Base-by-base conservation (phyloP, 2,888 invertebrate genomes). In the Eilema sororculum region DNA sequence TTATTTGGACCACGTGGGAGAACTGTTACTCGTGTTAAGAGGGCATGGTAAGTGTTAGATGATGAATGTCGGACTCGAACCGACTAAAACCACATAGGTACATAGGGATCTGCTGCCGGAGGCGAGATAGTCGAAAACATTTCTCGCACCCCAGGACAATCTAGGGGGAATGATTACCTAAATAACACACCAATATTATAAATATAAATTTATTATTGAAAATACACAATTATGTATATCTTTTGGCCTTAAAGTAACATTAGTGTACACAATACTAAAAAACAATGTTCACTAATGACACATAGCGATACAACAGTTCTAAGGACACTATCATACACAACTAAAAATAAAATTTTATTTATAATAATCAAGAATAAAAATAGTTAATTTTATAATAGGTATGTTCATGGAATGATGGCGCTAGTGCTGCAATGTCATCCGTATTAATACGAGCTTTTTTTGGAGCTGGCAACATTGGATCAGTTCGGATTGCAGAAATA, bases 201-300 rank as follows among this genome's bases (percentile, higher is more conserved):
- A 94, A 93, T 91, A 92, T 93, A 93, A 88, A 89, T 91, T 93
- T 94, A 94, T 94, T 94, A 92, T 90, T 87, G 85, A 92, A 93
- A 94, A 94, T 94, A 95, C 94, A 94, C 93, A 93, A 88, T 91
- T 89, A 92, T 94, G 94, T 94, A 93, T 95, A 94, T 93, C 91
- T 92, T 95, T 95, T 94, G 93, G 94, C 93, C 94, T 92, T 93
- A 93, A 83, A 89, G 87, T 92, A 92, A 91, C 91, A 94, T 93
- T 93, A 94, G 93, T 93, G 91, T 91, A 92, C 80, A 91, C 88
- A 91, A 91, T 92, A 91, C 88, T 90, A 89, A 87, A n/a, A 67
- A 89, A 87, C 67, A 87, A 86, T 89, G 90, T 88, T 90, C 89
- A 91, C 92, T 92, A 92, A 90, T 88, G 89, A 89, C 87, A 93